These are phyloP conservation scores for Patella depressa DNA, from an alignment of 2,888 invertebrate genomes.

Conservation along the genomic window DNA sequence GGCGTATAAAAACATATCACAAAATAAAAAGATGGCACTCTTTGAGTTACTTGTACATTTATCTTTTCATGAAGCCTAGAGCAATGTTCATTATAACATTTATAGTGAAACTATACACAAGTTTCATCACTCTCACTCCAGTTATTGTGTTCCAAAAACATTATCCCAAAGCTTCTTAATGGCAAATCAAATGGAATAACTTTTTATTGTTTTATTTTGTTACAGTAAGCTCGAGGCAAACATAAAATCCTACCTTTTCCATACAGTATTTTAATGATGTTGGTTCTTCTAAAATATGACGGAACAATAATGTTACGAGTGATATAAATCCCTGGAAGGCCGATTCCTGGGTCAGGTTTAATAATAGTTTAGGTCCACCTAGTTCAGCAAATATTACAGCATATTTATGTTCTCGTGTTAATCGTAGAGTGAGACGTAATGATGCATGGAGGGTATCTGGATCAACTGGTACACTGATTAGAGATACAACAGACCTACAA, in stretches of 20 bases:
- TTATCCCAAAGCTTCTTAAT: too few relatives aligned
- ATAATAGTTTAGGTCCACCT: constrained; percentile 82
- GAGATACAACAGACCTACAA: constrained; percentile 77
- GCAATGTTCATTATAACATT: too few relatives aligned
- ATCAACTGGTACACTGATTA: constrained; percentile 81
- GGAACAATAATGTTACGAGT: constrained; percentile 82
- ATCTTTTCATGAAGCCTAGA: too few relatives aligned
- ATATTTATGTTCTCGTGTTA: constrained; percentile 82
- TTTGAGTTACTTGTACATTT: too few relatives aligned
- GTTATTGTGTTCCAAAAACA: too few relatives aligned
- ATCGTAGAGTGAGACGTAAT: constrained; percentile 81
- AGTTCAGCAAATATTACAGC: constrained; percentile 81
- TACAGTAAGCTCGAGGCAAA: too few relatives aligned
- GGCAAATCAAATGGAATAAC: too few relatives aligned
- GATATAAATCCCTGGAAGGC: constrained; percentile 83
- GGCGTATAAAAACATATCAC: too few relatives aligned
- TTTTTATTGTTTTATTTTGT: too few relatives aligned
- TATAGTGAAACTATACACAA: too few relatives aligned
- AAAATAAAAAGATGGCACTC: too few relatives aligned
- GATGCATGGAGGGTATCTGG: constrained; percentile 84
- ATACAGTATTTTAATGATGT: constrained; percentile 81
- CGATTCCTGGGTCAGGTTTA: constrained; percentile 80
- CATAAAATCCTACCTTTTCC: constrained; percentile 76
- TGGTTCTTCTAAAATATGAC: constrained; percentile 85
- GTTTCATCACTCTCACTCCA: too few relatives aligned